Percentiles rank a stretch among this genome's conserved stretches.
Conservation (phyloP, 2,113 vertebrate genomes). For the Brienomyrus longianalis region DNA sequence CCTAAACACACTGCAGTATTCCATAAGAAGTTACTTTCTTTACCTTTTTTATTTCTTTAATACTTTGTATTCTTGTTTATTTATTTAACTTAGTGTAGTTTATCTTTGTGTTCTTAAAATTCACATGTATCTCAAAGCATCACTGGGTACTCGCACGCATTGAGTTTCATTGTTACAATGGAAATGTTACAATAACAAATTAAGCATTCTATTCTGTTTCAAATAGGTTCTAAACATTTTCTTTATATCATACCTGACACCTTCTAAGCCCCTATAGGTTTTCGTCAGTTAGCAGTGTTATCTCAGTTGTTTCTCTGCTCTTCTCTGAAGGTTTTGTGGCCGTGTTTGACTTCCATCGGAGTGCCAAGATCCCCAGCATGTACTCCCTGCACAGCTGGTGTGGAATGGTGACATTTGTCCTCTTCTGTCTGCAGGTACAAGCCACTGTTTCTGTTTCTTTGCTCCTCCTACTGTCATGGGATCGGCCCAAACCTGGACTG, state of each 20-base stretch:
- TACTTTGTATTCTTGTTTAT: background rate
- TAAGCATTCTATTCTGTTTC: background rate
- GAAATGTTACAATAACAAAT: background rate
- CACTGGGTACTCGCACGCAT: background rate
- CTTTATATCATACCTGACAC: background rate
- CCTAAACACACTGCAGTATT: background rate
- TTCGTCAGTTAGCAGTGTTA: background rate
- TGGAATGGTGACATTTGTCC: constrained; percentile 62
- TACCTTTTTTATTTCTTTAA: background rate
- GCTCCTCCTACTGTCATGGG: no score
- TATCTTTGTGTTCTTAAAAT: background rate
- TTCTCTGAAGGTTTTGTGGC: constrained; percentile 60
- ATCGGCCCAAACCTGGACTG: background rate
- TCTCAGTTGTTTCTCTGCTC: background rate
- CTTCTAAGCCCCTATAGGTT: background rate
- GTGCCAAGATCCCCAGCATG: constrained; percentile 62
- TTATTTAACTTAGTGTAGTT: background rate
- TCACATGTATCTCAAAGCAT: background rate
- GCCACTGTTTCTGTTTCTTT: background rate
- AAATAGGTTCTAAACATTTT: background rate
- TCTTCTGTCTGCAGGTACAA: constrained; percentile 79
- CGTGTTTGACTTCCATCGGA: constrained; percentile 73
- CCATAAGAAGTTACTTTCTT: background rate
- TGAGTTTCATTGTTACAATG: background rate
- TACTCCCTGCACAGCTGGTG: constrained; percentile 93